Conservation (phyloP, 2,888 invertebrate species). For the Resseliella maxima region DNA sequence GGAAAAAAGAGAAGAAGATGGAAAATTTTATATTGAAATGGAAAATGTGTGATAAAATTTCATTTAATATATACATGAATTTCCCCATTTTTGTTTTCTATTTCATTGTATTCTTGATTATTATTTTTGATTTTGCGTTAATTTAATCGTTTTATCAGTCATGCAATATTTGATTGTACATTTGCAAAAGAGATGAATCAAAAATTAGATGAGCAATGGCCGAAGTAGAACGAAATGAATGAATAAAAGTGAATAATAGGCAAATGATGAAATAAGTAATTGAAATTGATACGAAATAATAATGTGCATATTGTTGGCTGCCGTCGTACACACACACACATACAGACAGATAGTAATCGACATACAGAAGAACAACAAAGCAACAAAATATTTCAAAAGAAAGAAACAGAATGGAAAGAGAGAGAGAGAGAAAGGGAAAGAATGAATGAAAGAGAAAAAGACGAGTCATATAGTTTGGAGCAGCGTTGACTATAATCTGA, state of each 20-base stretch:
- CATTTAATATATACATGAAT: neutral
- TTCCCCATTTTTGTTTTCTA: neutral
- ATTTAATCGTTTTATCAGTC: slow-evolving; percentile 34
- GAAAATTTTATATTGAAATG: neutral
- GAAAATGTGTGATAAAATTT: neutral
- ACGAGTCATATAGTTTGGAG: slow-evolving; percentile 30
- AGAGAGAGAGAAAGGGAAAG: neutral
- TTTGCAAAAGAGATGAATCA: neutral
- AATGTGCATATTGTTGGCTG: neutral
- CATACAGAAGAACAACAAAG: too few relatives aligned
- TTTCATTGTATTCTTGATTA: neutral
- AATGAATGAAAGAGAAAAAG: neutral
- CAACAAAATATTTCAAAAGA: neutral
- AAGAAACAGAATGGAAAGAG: neutral
- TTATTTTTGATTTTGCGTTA: neutral
- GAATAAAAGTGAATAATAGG: slow-evolving; percentile 36
- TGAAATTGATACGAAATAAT: neutral
- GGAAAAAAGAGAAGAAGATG: neutral
- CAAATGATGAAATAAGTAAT: slow-evolving; percentile 8
- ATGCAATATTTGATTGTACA: slow-evolving; percentile 7
- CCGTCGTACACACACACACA: neutral
- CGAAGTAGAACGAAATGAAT: neutral
- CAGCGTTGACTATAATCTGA: slow-evolving; percentile 22
- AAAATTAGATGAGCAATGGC: neutral
- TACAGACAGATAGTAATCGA: neutral